Evolutionary conservation across 1,140 invertebrate genomes (phyloP), one percentile per base, ranked within the genome.

Genomic region (Megathymus violae): DNA sequence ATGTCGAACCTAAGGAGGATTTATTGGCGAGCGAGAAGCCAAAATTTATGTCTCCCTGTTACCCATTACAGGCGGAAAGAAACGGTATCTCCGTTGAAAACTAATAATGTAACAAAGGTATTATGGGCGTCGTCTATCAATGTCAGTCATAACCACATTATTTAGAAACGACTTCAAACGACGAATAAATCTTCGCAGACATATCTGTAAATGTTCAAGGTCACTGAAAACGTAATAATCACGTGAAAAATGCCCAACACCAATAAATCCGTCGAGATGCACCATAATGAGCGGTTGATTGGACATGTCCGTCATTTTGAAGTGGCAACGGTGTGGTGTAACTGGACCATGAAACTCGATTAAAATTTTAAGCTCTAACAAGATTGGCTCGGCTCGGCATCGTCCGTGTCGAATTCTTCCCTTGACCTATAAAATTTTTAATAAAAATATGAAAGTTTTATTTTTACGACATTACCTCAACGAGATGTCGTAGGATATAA

Each of bases 1-100:
- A 65, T 70, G 67, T 75, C 69, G 61, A 72, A 77, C 69, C 65
- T 63, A 73, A 78, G 71, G 48, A 67, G 52, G 72, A 78, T 78
- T 72, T 75, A 73, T 75, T 62, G 58, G 48, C 36, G 38, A 61
- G 15, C 15, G 47, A 62, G 22, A 44, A 13, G 40, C 41, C 41
- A 58, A 43, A 58, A 58, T 58, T 58, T 43, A 58, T 58, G 40
- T 25, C 16, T 44, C 40, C 13, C n/a, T 10, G 52, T 58, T 17
- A 22, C 41, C 51, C 51, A 14, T 56, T 56, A 22, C 52, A 40
- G 40, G 38, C 19, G 52, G 40, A 56, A 56, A 56, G 52, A 56
- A 56, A 5, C 52, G 40, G 22, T 17, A 44, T 44, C 52, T 43
- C n/a, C 22, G 15, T 13, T 56, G 40, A 56, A 31, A 56, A 56